phyloP scores from a whole-genome alignment of 2,888 invertebrate genomes.

The Tinea trinotella region DNA sequence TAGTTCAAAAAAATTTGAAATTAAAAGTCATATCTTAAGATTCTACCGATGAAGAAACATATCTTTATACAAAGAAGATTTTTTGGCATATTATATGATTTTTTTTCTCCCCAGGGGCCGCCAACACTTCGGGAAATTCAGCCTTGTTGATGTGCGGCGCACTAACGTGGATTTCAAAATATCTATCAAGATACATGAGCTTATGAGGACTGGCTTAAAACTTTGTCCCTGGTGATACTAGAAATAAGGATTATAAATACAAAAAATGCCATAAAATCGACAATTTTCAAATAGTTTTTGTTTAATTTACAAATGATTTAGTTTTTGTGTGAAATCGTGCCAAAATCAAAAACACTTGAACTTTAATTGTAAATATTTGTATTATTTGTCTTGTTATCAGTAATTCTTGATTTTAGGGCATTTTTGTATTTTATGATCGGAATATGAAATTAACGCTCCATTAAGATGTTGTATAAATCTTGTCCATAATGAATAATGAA shows the following conservation, averaged over 20 bases:
- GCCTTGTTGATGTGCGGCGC: conserved; percentile 28
- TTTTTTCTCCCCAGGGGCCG: conserved; percentile 12
- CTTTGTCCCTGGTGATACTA: conserved; percentile 54
- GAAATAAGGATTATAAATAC: conserved; percentile 37
- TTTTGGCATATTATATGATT: too few relatives aligned
- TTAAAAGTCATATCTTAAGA: too few relatives aligned
- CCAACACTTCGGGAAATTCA: conserved; percentile 20
- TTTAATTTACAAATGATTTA: neutral
- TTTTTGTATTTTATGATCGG: neutral
- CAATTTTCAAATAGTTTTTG: neutral
- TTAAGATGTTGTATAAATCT: neutral
- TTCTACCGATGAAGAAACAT: too few relatives aligned
- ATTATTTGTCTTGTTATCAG: neutral
- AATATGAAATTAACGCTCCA: neutral
- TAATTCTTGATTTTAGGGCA: conserved; percentile 4
- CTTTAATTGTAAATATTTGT: neutral
- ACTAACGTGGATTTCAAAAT: conserved; percentile 39
- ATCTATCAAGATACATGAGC: conserved; percentile 50
- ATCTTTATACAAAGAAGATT: too few relatives aligned
- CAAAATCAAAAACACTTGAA: neutral
- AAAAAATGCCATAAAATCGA: conserved; percentile 6
- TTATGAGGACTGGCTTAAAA: conserved; percentile 56
- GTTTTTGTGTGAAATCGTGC: neutral
- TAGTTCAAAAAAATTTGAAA: too few relatives aligned
- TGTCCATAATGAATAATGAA: conserved; percentile 5